These are phyloP conservation scores for Xenops minutus DNA, from an alignment of 2,797 vertebrate genomes.

Conservation along the genomic window DNA sequence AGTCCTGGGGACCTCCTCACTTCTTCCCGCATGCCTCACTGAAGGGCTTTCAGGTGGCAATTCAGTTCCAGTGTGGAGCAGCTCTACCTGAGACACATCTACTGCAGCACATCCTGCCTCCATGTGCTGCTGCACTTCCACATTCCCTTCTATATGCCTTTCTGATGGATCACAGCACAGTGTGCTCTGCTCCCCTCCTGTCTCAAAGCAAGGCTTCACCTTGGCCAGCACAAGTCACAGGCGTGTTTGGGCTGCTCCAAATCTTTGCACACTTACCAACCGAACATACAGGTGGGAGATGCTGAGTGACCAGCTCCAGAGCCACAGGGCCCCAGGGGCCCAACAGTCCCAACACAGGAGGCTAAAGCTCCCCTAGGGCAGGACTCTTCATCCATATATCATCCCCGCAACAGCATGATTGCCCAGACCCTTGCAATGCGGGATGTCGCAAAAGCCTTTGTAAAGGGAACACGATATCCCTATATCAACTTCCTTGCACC, in stretches of 20 bases:
- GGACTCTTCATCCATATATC: not conserved
- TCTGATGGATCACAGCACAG: not conserved
- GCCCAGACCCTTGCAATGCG: not conserved
- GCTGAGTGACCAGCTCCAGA: not conserved
- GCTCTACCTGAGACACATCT: not conserved
- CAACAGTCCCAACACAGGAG: not conserved
- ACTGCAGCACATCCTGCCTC: not conserved
- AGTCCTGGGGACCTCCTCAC: not conserved
- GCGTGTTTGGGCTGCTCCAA: not conserved
- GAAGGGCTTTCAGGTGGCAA: too few species aligned
- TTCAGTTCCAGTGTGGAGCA: not conserved
- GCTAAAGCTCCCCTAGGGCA: not conserved
- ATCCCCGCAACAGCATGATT: not conserved
- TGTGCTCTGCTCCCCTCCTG: not conserved
- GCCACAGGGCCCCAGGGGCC: not conserved
- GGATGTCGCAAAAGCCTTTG: not conserved
- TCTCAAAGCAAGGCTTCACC: not conserved
- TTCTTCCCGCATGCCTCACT: not conserved
- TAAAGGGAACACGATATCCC: accelerated
- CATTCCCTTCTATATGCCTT: accelerated
- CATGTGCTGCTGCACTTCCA: accelerated
- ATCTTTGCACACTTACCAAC: not conserved
- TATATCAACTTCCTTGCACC: not conserved
- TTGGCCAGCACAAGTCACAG: accelerated
- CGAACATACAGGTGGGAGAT: not conserved